Evolutionary conservation across 2,797 vertebrate species (phyloP).

Genomic region (Arrhamphus sclerolepis): DNA sequence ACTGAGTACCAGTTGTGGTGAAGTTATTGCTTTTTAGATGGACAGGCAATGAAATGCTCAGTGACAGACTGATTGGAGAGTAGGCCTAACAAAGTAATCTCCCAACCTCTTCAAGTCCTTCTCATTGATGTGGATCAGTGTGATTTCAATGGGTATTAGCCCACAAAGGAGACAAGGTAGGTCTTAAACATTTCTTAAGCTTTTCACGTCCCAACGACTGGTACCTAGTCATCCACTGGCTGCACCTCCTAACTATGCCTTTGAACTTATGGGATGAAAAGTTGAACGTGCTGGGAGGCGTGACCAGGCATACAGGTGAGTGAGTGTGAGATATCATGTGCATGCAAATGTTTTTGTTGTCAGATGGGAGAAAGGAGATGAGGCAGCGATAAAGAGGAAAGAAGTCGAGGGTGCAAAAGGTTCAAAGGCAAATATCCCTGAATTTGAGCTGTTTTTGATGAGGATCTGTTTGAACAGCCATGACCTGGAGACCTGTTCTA

Average conservation of each 20-base stretch:
- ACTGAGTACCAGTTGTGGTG: background rate
- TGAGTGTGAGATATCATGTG: conserved; percentile 10
- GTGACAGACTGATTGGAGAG: conserved; percentile 43
- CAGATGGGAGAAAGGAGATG: conserved; percentile 8
- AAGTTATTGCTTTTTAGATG: conserved; percentile 22
- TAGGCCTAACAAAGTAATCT: conserved; percentile 46
- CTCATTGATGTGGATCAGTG: conserved; percentile 52
- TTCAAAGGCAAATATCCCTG: conserved; percentile 20
- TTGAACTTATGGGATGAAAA: conserved; percentile 50
- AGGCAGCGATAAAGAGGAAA: background rate
- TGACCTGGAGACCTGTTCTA: conserved; percentile 31
- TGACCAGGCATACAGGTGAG: conserved; percentile 38
- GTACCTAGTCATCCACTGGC: conserved; percentile 34
- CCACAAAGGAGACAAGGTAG: conserved; percentile 34
- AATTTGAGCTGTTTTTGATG: conserved; percentile 34
- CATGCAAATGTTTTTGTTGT: conserved; percentile 11
- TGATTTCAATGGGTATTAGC: conserved; percentile 54
- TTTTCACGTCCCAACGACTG: conserved; percentile 37
- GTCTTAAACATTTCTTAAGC: conserved; percentile 18
- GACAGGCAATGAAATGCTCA: conserved; percentile 41
- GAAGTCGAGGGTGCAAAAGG: conserved; percentile 10
- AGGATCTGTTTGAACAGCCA: conserved; percentile 13
- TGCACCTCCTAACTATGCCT: conserved; percentile 25
- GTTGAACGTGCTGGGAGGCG: conserved; percentile 26
- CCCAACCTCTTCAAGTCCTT: conserved; percentile 16